Evolutionary conservation across 2,888 invertebrate genomes (phyloP), one percentile per base, ranked within the genome.

Genomic region (Noctua comes): DNA sequence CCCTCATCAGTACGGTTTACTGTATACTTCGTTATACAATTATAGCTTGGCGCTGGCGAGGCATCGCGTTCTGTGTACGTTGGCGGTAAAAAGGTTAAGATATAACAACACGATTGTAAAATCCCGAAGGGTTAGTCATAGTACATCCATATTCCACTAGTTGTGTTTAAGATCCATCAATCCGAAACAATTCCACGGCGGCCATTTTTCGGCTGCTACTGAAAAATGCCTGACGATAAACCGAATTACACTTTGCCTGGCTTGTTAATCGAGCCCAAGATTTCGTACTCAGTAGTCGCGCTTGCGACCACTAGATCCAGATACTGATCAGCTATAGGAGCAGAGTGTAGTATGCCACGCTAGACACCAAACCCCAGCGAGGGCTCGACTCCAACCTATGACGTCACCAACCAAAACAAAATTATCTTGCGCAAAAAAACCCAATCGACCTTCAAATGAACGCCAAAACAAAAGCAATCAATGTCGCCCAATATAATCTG

Each of bases 401-500:
- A 78, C 80, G 68, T 80, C 66, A 81, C n/a, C 46, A n/a, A 43
- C 6, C 24, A 24, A 66, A 70, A 65, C 16, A 85, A 65, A 21
- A 62, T n/a, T 68, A 36, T 66, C 10, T 71, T 54, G 36, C 18
- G 27, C 24, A 68, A 66, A 84, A 46, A 72, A 59, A 74, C 62
- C 48, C 54, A 79, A 21, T 54, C 66, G 73, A 87, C 87, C 87
- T 87, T 84, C 68, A 18, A 2, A 36, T 13, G 27, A 54, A 66
- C 68, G 73, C 36, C 66, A 76, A 86, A 86, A 87, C 65, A 83
- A 72, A 84, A 65, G 21, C 31, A 69, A 71, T 46, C n/a, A n/a
- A 71, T 68, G n/a, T 59, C 13, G 24, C n/a, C 36, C 65, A 21
- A 72, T 65, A 43, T 40, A 62, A 57, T 79, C 59, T 51, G 21